Evolutionary conservation across 2,888 invertebrate genomes (phyloP).

Genomic region (Lampropteryx suffumata): DNA sequence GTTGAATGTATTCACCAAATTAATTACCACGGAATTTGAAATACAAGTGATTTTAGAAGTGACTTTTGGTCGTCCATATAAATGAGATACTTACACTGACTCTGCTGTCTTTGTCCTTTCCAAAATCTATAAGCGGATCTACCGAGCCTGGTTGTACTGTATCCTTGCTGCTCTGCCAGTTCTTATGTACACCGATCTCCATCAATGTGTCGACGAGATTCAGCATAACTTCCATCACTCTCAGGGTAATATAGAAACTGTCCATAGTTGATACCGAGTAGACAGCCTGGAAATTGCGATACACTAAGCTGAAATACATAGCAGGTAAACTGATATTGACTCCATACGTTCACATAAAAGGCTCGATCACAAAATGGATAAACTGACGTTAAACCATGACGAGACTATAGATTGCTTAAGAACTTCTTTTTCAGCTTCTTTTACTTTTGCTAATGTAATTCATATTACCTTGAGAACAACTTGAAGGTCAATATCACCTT

Average conservation of each 20-base stretch:
- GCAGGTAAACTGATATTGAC: no score
- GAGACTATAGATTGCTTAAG: no score
- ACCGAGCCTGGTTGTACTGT: conserved; percentile 59
- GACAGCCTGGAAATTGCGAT: conserved; percentile 87
- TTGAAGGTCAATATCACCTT: conserved; percentile 96
- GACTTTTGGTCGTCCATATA: no score
- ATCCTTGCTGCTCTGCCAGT: conserved; percentile 70
- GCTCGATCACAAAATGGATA: no score
- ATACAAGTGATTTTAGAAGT: no score
- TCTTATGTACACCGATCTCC: conserved; percentile 92
- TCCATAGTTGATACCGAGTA: conserved; percentile 94
- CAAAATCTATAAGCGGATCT: conserved; percentile 66
- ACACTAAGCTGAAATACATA: background rate
- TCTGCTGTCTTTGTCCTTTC: conserved; percentile 72
- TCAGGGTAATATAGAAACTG: conserved; percentile 90
- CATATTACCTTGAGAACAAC: conserved; percentile 89
- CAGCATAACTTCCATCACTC: conserved; percentile 96
- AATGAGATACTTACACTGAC: conserved; percentile 38
- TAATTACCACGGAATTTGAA: no score
- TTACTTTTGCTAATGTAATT: no score
- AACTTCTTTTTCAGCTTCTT: no score
- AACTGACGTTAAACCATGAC: no score
- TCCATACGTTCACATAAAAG: no score
- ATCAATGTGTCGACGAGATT: conserved; percentile 95
- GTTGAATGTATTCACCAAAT: no score